Percentiles rank a stretch among this genome's conserved stretches.
Conservation (phyloP, 1,140 invertebrate species). For the Microplitis demolitor region DNA sequence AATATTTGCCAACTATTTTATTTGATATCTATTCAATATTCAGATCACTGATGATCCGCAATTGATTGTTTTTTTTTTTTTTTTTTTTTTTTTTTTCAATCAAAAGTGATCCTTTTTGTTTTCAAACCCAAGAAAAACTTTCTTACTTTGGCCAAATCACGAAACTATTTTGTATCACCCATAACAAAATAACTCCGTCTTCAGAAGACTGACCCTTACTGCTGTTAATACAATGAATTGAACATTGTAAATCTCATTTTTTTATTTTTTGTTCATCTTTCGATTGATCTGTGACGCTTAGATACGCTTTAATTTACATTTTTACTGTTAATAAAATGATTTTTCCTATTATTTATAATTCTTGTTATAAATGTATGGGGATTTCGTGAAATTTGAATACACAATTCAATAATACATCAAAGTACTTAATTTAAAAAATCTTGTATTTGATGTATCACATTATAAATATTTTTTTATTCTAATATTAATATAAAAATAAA, state of each 20-base stretch:
- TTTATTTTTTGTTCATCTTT: too few relatives aligned
- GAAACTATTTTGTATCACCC: constrained; percentile 38
- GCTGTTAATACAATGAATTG: not conserved
- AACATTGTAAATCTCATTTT: not conserved
- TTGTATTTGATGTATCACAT: too few relatives aligned
- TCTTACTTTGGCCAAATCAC: constrained; percentile 40
- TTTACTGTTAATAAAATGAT: too few relatives aligned
- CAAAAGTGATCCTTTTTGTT: constrained; percentile 37
- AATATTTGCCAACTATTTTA: too few relatives aligned
- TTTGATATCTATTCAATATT: not conserved
- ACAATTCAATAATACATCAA: too few relatives aligned
- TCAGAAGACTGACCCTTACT: not conserved
- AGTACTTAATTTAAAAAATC: too few relatives aligned
- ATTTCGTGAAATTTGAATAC: too few relatives aligned
- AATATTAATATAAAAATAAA: too few relatives aligned
- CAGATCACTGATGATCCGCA: not conserved
- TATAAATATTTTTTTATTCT: too few relatives aligned
- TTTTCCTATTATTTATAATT: too few relatives aligned
- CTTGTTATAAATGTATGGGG: too few relatives aligned
- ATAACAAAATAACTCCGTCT: constrained; percentile 32
- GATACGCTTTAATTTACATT: not conserved
- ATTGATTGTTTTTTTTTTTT: constrained; percentile 37
- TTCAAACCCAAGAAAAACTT: constrained; percentile 22
- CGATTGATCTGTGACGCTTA: too few relatives aligned
- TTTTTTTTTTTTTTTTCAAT: constrained; percentile 43